phyloP scores from a whole-genome alignment of 2,888 invertebrate genomes.

The Xestia ashworthii region DNA sequence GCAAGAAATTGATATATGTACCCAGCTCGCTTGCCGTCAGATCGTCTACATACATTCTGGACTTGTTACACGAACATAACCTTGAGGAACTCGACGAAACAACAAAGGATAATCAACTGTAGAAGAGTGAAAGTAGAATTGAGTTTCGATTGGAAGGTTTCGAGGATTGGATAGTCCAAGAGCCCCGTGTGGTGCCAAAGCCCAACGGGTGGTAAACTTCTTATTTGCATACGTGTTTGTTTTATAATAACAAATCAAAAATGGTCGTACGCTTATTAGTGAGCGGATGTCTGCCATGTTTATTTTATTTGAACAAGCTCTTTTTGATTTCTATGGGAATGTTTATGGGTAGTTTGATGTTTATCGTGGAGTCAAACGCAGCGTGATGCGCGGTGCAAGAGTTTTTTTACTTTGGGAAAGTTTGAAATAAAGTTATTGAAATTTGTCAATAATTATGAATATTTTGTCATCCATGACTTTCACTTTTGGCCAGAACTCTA shows the following conservation, averaged over 20 bases:
- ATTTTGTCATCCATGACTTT: not conserved
- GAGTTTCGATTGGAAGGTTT: conserved; percentile 40
- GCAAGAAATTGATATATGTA: conserved; percentile 85
- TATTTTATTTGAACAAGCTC: conserved; percentile 56
- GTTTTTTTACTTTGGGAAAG: conserved; percentile 23
- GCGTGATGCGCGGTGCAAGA: conserved; percentile 19
- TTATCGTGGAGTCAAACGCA: conserved; percentile 47
- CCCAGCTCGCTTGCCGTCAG: conserved; percentile 69
- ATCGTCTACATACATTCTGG: conserved; percentile 75
- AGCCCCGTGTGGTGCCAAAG: conserved; percentile 80
- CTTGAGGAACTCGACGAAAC: conserved; percentile 66
- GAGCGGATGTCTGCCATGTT: conserved; percentile 61
- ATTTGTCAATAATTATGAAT: not conserved
- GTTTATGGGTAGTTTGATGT: conserved; percentile 56
- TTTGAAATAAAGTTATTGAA: conserved; percentile 7
- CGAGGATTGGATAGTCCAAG: conserved; percentile 56
- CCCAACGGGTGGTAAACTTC: conserved; percentile 82
- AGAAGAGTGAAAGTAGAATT: conserved; percentile 42
- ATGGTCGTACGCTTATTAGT: conserved; percentile 70
- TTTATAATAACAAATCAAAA: conserved; percentile 83
- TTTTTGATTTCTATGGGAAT: conserved; percentile 50
- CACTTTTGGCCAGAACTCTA: not conserved
- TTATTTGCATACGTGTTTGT: conserved; percentile 87
- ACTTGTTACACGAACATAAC: conserved; percentile 76
- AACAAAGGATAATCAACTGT: conserved; percentile 66